phyloP scores from a whole-genome alignment of 2,113 vertebrate species.

The Castor canadensis region DNA sequence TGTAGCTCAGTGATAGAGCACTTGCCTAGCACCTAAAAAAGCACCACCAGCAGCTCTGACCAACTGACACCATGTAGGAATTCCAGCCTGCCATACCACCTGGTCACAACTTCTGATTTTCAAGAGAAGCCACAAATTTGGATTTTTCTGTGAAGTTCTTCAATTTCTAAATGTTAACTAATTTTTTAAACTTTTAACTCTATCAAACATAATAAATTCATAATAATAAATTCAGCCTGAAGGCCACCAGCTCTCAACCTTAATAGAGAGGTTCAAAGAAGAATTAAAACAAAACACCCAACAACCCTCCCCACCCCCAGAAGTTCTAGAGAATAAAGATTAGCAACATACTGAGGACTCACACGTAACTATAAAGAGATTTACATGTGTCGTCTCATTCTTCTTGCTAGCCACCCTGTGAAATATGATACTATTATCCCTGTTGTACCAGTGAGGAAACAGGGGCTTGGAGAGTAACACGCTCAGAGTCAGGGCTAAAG shows the following conservation, averaged over 20 bases:
- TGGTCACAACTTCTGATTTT: not conserved
- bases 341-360: not conserved
- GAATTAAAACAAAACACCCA: not conserved
- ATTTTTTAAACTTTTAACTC: not conserved
- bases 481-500: not conserved
- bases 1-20: no score
- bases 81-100: not conserved
- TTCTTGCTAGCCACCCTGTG: not conserved
- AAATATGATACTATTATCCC: not conserved
- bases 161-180: not conserved
- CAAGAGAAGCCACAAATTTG: not conserved
- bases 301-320: no score
- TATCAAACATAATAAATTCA: not conserved
- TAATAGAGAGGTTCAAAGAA: not conserved
- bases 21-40: rapidly evolving
- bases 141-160: not conserved
- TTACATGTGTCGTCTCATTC: not conserved
- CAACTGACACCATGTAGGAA: not conserved
- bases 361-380: not conserved
- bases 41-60: not conserved
- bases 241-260: not conserved
- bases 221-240: not conserved
- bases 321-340: not conserved
- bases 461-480: not conserved
- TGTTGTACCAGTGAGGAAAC: slow-evolving; percentile 10